Conservation (phyloP, 2,888 invertebrate genomes). For the Tiliacea citrago region DNA sequence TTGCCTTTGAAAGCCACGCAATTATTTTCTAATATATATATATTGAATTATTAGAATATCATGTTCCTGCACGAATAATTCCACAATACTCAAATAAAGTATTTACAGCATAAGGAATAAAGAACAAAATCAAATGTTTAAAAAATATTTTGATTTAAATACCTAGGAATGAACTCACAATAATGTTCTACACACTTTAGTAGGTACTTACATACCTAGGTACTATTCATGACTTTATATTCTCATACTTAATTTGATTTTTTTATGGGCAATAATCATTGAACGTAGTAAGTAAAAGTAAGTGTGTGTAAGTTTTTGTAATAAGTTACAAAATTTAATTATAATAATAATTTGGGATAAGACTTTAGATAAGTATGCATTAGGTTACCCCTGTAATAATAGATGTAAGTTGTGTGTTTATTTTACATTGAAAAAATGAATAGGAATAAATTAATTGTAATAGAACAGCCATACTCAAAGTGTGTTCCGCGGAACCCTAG, state of each 20-base stretch:
- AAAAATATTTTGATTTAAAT: not conserved
- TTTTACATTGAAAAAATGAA: not conserved
- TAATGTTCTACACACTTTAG: not conserved
- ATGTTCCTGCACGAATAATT: not conserved
- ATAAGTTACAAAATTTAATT: too few relatives aligned
- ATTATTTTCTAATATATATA: too few relatives aligned
- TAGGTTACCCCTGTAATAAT: too few relatives aligned
- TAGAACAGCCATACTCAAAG: too few relatives aligned
- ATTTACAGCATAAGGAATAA: fast-evolving
- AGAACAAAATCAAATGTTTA: not conserved
- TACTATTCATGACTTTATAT: not conserved
- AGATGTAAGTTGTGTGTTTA: too few relatives aligned
- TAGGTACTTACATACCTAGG: not conserved
- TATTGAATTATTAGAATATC: not conserved
- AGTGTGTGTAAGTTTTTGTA: too few relatives aligned
- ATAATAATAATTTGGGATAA: too few relatives aligned
- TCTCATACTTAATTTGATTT: not conserved
- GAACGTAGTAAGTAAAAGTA: too few relatives aligned
- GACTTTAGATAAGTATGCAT: too few relatives aligned
- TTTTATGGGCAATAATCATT: not conserved
- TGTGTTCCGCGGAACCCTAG: too few relatives aligned
- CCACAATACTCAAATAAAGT: slow-evolving; percentile 2
- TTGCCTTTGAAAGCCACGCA: not conserved
- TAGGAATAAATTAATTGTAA: too few relatives aligned
- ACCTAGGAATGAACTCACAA: not conserved